A percentile compares a stretch with the other conserved stretches of the same genome.
Conservation (phyloP, 2,113 vertebrate genomes). For the Clarias macrocephalus region DNA sequence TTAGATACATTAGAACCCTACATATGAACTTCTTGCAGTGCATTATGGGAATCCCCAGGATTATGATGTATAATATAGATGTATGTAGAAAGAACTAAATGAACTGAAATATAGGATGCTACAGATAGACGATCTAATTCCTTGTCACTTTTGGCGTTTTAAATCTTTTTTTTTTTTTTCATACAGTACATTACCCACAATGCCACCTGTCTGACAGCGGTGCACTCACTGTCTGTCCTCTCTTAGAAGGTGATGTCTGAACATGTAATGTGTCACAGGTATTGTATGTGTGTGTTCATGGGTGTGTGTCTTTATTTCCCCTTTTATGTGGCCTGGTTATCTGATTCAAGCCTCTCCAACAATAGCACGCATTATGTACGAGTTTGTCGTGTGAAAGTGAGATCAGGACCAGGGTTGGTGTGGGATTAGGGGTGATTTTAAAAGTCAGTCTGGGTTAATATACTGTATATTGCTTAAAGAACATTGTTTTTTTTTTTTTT, state of each 20-base stretch:
- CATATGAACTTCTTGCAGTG: neutral
- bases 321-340: conserved; percentile 2
- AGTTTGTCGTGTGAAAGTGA: neutral
- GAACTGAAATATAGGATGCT: too few species aligned
- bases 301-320: neutral
- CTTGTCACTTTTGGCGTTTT: neutral
- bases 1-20: neutral
- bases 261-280: neutral
- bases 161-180: neutral
- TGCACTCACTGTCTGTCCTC: neutral
- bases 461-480: neutral
- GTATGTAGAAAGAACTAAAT: too few species aligned
- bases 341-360: neutral
- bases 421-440: neutral
- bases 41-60: neutral
- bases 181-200: neutral
- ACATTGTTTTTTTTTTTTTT: neutral
- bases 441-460: neutral
- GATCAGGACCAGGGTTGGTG: neutral
- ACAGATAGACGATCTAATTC: neutral
- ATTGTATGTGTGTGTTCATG: neutral
- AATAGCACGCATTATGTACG: neutral
- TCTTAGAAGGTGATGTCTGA: neutral
- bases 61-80: neutral
- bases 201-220: neutral